A percentile compares a stretch with the other conserved stretches of the same genome.
Conservation (phyloP, 2,113 vertebrate genomes). For the Tyto alba region DNA sequence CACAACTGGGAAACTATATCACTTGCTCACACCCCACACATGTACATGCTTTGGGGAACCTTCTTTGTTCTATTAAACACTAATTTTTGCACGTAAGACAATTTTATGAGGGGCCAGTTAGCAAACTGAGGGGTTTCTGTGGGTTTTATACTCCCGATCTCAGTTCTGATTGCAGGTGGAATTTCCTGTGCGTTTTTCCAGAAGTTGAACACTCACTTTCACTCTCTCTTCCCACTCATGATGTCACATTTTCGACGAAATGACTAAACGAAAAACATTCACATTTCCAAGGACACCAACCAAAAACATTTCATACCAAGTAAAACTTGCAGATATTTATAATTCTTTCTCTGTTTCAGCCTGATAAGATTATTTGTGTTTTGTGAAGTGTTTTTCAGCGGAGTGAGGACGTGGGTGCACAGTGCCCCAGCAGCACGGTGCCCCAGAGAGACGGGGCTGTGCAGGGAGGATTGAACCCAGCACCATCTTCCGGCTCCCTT, state of each 20-base stretch:
- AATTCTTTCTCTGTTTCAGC: background rate
- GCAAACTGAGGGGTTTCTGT: background rate
- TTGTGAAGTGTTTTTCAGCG: background rate
- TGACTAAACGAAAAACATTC: background rate
- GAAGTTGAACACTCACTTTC: fast-evolving
- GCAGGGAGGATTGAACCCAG: background rate
- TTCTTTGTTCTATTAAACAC: background rate
- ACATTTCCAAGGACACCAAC: background rate
- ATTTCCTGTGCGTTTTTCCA: background rate
- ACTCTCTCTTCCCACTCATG: background rate
- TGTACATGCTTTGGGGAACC: background rate
- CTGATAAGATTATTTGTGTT: background rate
- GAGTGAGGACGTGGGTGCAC: background rate
- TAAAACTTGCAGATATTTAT: background rate
- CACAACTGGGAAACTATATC: background rate
- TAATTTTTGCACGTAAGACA: background rate
- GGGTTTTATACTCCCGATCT: background rate
- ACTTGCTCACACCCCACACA: background rate
- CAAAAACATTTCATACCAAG: background rate
- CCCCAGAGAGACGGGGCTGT: background rate
- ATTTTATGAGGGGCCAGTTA: background rate
- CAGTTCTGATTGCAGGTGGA: background rate
- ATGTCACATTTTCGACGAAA: background rate
- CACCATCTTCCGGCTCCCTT: background rate
- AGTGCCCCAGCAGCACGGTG: fast-evolving